Conservation (phyloP, 2,113 vertebrate species). For the Poecilia latipinna region DNA sequence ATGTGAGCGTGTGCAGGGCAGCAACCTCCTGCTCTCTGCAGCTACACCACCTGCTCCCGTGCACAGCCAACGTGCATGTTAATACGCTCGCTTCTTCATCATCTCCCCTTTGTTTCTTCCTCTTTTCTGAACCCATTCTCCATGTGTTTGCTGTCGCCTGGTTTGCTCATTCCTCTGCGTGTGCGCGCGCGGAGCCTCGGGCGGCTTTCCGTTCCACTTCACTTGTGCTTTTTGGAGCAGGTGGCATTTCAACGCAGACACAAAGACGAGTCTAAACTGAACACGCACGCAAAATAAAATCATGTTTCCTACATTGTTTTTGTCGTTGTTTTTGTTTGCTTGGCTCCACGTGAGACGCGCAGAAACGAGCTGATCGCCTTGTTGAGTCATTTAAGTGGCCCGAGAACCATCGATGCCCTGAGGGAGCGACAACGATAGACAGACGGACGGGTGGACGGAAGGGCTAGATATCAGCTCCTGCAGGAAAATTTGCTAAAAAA, state of each 20-base stretch:
- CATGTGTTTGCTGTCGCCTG: conserved; percentile 42
- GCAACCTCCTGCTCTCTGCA: conserved; percentile 35
- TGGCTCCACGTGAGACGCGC: conserved; percentile 25
- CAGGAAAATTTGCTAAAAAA: conserved; percentile 9
- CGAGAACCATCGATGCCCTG: conserved; percentile 51
- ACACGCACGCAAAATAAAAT: conserved; percentile 32
- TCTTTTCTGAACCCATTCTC: conserved; percentile 11
- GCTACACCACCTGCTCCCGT: conserved; percentile 53
- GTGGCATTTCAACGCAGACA: conserved; percentile 45
- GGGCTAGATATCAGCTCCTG: conserved; percentile 32
- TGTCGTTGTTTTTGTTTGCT: conserved; percentile 25
- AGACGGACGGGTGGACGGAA: conserved; percentile 40
- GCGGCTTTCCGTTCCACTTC: conserved; percentile 69
- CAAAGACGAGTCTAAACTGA: conserved; percentile 9
- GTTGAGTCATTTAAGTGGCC: conserved; percentile 53
- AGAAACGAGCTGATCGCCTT: conserved; percentile 38
- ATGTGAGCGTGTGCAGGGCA: conserved; percentile 11
- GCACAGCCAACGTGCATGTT: neutral
- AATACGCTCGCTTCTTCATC: conserved; percentile 15
- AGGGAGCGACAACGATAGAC: conserved; percentile 51
- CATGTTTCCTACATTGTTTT: conserved; percentile 43
- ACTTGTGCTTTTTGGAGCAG: conserved; percentile 62
- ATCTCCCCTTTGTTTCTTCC: conserved; percentile 21
- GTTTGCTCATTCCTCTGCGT: conserved; percentile 28
- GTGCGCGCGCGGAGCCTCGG: conserved; percentile 46